Evolutionary conservation across 2,113 vertebrate species (phyloP).

Genomic region (Miniopterus natalensis): DNA sequence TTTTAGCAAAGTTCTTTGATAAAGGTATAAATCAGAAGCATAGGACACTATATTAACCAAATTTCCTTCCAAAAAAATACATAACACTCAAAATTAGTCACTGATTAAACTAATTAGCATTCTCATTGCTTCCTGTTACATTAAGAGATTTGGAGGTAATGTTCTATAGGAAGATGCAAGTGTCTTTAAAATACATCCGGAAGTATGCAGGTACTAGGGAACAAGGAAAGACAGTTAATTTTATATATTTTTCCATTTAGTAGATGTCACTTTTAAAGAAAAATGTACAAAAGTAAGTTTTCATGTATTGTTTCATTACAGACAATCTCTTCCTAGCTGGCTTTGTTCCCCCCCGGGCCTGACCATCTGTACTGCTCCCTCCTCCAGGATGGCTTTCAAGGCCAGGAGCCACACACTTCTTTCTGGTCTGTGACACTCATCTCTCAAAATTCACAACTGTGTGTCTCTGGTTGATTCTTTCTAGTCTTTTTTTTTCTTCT

Average conservation of each 20-base stretch:
- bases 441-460: neutral
- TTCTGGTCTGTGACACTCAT: neutral
- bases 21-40: constrained; percentile 42
- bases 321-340: neutral
- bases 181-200: constrained; percentile 34
- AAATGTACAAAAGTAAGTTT: neutral
- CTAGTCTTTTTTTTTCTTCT: neutral
- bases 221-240: neutral
- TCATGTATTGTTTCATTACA: neutral
- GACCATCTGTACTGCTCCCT: neutral
- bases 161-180: neutral
- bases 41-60: neutral
- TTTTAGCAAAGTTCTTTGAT: neutral
- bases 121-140: constrained; percentile 2
- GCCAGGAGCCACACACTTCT: neutral
- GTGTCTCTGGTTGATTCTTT: neutral
- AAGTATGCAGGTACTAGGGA: neutral
- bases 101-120: neutral
- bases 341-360: neutral
- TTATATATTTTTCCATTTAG: constrained; percentile 11
- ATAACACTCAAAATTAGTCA: constrained; percentile 30
- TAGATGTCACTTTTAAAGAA: neutral
- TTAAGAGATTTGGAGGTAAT: neutral
- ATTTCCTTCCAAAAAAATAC: neutral
- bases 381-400: neutral